Evolutionary conservation across 2,888 invertebrate species (phyloP).

Genomic region (Ditylenchus weischeri): DNA sequence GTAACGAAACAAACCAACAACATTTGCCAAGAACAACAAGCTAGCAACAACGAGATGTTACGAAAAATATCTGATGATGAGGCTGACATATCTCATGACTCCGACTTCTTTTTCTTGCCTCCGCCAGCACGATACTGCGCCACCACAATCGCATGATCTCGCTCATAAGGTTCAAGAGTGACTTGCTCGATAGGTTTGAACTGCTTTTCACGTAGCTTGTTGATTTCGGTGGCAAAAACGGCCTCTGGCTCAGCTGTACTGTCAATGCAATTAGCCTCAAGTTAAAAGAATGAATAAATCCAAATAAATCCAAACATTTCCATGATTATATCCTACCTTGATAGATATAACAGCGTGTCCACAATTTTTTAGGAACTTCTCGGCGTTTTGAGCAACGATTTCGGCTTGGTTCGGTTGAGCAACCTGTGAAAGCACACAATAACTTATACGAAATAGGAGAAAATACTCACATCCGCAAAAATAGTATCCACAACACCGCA

Average conservation of each 20-base stretch:
- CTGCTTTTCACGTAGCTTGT: constrained; percentile 89
- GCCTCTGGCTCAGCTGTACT: constrained; percentile 96
- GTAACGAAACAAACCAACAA: no score
- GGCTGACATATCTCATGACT: background rate
- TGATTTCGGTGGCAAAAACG: constrained; percentile 94
- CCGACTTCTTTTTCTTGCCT: constrained; percentile 29
- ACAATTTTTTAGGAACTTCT: constrained; percentile 84
- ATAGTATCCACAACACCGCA: constrained; percentile 89
- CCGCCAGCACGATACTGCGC: constrained; percentile 69
- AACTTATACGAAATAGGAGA: no score
- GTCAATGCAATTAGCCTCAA: constrained; percentile 87
- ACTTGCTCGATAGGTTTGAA: constrained; percentile 92
- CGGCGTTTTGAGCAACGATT: constrained; percentile 92
- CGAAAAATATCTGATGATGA: no score
- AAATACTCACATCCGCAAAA: constrained; percentile 77
- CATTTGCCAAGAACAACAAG: no score
- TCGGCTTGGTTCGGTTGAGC: constrained; percentile 99
- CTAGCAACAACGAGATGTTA: no score
- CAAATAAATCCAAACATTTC: background rate
- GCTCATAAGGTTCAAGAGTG: constrained; percentile 96
- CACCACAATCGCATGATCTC: constrained; percentile 97
- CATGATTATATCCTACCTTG: constrained; percentile 64
- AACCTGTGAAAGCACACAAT: constrained; percentile 59
- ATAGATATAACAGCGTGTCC: constrained; percentile 98
- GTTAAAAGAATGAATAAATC: background rate